Conservation (phyloP, 1,140 invertebrate genomes). For the Pseudomyrmex concolor region DNA sequence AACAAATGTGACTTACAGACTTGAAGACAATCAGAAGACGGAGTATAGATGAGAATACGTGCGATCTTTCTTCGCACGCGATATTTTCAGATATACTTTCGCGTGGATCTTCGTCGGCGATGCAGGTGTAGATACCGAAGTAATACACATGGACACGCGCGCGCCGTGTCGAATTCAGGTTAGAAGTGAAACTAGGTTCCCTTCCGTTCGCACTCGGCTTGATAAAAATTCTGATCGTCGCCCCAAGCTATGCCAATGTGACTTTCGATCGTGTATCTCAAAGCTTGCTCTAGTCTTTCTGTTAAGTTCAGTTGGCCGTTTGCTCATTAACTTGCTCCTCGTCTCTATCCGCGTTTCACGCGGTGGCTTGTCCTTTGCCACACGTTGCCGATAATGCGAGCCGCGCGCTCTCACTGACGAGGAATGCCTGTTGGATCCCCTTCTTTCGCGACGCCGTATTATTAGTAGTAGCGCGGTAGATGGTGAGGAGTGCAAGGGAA, state of each 20-base stretch:
- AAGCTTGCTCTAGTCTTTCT: conserved; percentile 24
- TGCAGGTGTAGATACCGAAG: neutral
- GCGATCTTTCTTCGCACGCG: no score
- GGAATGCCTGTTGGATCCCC: neutral
- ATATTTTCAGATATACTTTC: no score
- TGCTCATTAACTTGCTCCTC: neutral
- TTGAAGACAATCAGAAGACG: no score
- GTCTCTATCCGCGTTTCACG: neutral
- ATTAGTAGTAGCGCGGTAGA: neutral
- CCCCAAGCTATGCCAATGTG: conserved; percentile 63
- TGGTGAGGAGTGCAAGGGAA: neutral
- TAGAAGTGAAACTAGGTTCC: conserved; percentile 82
- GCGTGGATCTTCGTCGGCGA: neutral
- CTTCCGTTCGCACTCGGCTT: neutral
- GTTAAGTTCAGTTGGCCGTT: conserved; percentile 16
- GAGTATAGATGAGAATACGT: no score
- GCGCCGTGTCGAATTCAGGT: conserved; percentile 79
- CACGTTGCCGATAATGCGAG: no score
- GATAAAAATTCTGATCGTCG: conserved; percentile 82
- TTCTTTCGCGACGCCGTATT: neutral
- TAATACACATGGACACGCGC: neutral
- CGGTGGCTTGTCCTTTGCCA: neutral
- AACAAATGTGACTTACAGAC: no score
- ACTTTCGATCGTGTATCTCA: conserved; percentile 64
- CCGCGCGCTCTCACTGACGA: neutral